Percentiles rank a stretch among this genome's conserved stretches.
phyloP scores from a whole-genome alignment of 2,797 vertebrate species.

The Phyllotis vaccarum region DNA sequence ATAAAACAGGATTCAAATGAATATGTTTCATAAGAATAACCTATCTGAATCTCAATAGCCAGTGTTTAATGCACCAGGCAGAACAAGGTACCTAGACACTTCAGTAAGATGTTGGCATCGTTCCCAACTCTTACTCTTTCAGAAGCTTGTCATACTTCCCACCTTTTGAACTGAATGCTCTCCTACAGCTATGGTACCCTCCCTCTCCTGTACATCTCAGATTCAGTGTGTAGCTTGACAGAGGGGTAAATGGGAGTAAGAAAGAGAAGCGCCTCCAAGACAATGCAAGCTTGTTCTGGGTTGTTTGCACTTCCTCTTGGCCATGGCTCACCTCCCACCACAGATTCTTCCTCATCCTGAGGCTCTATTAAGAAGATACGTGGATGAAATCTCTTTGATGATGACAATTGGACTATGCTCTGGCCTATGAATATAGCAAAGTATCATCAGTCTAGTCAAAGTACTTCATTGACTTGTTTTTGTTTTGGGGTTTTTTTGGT shows the following conservation, averaged over 20 bases:
- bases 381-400: too few species aligned
- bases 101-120: neutral
- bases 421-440: too few species aligned
- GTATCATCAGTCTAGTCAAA: too few species aligned
- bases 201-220: neutral
- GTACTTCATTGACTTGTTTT: too few species aligned
- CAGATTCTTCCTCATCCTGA: neutral
- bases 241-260: neutral
- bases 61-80: neutral
- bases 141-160: neutral
- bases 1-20: slow-evolving; percentile 5
- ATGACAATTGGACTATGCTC: too few species aligned
- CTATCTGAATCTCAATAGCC: neutral
- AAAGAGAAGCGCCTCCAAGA: neutral
- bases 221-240: neutral
- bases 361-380: neutral
- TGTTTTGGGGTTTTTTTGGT: too few species aligned
- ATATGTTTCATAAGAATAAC: neutral
- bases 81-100: neutral
- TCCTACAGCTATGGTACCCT: neutral
- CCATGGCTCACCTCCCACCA: neutral
- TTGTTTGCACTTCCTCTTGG: neutral
- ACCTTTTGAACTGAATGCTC: neutral
- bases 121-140: neutral
- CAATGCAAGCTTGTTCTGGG: neutral